A percentile compares a stretch with the other conserved stretches of the same genome.
phyloP scores from a whole-genome alignment of 1,140 invertebrate species.

The Teleogryllus occipitalis region DNA sequence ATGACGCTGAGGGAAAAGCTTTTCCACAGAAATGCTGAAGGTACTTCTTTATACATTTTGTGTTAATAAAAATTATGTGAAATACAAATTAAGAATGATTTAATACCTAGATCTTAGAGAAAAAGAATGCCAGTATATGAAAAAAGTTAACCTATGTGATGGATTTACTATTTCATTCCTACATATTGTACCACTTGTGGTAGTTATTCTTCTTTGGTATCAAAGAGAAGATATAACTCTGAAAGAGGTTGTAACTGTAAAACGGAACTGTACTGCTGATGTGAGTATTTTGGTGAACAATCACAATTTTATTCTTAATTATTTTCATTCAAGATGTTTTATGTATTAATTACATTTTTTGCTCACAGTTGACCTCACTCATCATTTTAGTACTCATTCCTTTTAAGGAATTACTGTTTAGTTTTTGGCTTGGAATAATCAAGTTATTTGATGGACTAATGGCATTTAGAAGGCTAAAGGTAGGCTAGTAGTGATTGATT shows the following conservation, averaged over 20 bases:
- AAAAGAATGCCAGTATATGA: neutral
- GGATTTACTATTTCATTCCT: neutral
- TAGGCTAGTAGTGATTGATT: constrained; percentile 12
- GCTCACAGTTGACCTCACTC: constrained; percentile 28
- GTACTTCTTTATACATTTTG: neutral
- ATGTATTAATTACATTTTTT: neutral
- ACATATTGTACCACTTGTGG: neutral
- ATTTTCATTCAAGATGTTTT: neutral
- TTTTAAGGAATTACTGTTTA: constrained; percentile 28
- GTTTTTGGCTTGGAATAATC: constrained; percentile 29
- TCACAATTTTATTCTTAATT: neutral
- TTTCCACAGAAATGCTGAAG: constrained; percentile 24
- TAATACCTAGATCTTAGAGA: neutral
- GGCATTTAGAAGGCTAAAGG: constrained; percentile 30
- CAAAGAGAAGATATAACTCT: neutral
- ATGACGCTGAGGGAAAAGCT: constrained; percentile 27
- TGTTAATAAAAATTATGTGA: neutral
- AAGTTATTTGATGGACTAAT: constrained; percentile 28
- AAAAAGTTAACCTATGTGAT: neutral
- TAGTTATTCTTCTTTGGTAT: neutral
- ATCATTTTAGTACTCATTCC: constrained; percentile 28
- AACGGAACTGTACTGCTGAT: too few relatives aligned
- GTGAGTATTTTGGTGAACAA: neutral
- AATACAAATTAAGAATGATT: neutral
- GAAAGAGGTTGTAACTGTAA: too few relatives aligned